Conservation (phyloP, 2,113 vertebrate genomes). For the Ellobius talpinus region DNA sequence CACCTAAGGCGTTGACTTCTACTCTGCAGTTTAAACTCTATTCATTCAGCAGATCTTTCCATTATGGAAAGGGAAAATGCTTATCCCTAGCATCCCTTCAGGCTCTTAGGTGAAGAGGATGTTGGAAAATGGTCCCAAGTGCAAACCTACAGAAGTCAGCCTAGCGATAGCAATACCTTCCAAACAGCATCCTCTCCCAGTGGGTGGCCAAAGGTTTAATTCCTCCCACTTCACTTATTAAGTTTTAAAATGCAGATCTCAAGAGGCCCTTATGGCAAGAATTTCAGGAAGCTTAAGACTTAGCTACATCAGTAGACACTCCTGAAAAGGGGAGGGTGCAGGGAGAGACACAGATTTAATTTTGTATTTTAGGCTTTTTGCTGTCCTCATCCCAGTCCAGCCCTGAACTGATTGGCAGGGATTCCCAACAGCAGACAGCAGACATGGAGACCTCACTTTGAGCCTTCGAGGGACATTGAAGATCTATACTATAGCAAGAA, state of each 20-base stretch:
- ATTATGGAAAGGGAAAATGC: neutral
- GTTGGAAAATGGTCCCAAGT: neutral
- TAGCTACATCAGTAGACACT: neutral
- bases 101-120: neutral
- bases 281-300: neutral
- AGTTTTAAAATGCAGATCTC: neutral
- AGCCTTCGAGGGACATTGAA: neutral
- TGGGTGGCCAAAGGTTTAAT: neutral
- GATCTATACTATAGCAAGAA: neutral
- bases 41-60: neutral
- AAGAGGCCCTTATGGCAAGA: neutral
- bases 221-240: neutral
- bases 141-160: neutral
- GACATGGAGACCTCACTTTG: neutral
- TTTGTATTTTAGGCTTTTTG: neutral
- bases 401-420: neutral
- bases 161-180: neutral
- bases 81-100: neutral
- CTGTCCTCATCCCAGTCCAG: neutral
- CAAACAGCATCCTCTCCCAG: neutral
- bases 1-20: neutral
- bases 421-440: neutral
- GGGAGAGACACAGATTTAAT: neutral
- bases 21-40: neutral
- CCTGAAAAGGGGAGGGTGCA: neutral